Conservation (phyloP, 2,113 vertebrate species). For the Sphaerodactylus townsendi region DNA sequence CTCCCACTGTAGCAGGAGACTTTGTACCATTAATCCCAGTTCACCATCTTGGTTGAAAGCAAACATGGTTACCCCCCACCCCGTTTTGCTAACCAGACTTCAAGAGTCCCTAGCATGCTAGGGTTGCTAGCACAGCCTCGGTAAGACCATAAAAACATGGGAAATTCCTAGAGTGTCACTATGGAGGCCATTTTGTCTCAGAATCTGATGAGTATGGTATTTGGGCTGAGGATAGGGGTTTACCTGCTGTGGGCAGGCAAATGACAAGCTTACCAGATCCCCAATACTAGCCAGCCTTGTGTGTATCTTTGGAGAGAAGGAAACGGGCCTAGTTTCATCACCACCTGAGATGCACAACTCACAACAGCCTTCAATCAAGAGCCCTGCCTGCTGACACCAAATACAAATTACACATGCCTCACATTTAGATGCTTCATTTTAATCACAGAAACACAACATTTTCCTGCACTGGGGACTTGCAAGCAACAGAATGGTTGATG, state of each 20-base stretch:
- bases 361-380: neutral
- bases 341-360: neutral
- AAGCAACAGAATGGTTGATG: neutral
- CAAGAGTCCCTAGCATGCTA: neutral
- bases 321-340: neutral
- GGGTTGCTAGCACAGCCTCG: too few relatives aligned
- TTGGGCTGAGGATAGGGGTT: too few relatives aligned
- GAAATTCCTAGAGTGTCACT: too few relatives aligned
- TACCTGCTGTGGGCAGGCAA: too few relatives aligned
- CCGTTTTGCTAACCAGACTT: too few relatives aligned
- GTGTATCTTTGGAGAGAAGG: neutral
- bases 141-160: too few relatives aligned
- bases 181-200: too few relatives aligned
- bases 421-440: neutral
- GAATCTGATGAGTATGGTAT: too few relatives aligned
- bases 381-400: neutral
- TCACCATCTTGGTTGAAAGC: too few relatives aligned
- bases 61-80: neutral
- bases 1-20: too few relatives aligned
- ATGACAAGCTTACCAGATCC: too few relatives aligned
- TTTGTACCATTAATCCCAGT: too few relatives aligned
- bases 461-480: neutral
- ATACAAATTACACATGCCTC: conserved; percentile 15
- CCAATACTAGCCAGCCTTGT: neutral
- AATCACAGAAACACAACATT: conserved; percentile 1